A percentile compares a stretch with the other conserved stretches of the same genome.
Evolutionary conservation across 2,888 invertebrate genomes (phyloP).

Genomic region (Eledone cirrhosa): DNA sequence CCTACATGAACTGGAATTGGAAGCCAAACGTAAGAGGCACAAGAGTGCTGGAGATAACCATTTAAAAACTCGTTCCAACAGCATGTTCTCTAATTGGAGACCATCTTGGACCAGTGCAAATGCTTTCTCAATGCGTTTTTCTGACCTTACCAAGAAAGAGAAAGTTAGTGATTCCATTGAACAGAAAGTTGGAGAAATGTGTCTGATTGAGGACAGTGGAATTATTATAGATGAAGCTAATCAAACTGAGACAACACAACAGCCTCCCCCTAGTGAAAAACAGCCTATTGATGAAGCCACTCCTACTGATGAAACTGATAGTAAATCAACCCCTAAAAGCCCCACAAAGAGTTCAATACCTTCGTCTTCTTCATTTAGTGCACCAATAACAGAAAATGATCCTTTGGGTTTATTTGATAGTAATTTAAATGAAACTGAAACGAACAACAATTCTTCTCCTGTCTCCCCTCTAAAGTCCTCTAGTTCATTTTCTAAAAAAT

Average conservation of each 20-base stretch:
- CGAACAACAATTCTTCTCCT: slow-evolving; percentile 15
- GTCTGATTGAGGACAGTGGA: slow-evolving; percentile 49
- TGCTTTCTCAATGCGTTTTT: slow-evolving; percentile 38
- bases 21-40: slow-evolving; percentile 51
- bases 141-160: slow-evolving; percentile 41
- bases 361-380: slow-evolving; percentile 68
- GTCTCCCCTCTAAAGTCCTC: not conserved
- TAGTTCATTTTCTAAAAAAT: not conserved
- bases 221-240: slow-evolving; percentile 46
- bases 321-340: not conserved
- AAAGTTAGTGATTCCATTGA: slow-evolving; percentile 31
- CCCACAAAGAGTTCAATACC: not conserved
- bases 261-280: not conserved
- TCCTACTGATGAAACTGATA: not conserved
- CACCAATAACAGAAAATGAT: slow-evolving; percentile 90
- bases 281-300: not conserved
- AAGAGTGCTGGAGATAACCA: slow-evolving; percentile 63
- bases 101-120: slow-evolving; percentile 40
- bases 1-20: slow-evolving; percentile 28
- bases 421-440: not conserved
- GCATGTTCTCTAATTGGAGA: slow-evolving; percentile 50
- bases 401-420: slow-evolving; percentile 81
- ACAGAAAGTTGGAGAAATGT: slow-evolving; percentile 32
- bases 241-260: not conserved
- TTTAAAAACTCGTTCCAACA: slow-evolving; percentile 48